Evolutionary conservation across 1,140 invertebrate species (phyloP), one percentile per base, ranked within the genome.

Genomic region (Eubasilissa regina): DNA sequence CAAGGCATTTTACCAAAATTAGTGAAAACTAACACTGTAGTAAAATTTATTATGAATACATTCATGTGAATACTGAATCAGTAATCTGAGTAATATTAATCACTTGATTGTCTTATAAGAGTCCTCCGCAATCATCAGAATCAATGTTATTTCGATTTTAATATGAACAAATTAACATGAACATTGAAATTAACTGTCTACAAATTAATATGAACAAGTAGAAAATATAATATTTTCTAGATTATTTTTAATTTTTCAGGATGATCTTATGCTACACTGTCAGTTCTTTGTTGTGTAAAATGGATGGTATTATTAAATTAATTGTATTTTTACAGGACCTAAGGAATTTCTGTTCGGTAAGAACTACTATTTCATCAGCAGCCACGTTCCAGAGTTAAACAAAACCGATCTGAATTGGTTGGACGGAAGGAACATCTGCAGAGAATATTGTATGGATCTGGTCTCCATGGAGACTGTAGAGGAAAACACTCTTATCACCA

Each of bases 381-480:
- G 55, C 35, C 66, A 78, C 43, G 51, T 73, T 48, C 66, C 66
- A 4, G 68, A 21, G 12, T 55, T 58, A 17, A 78, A 78, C 19
- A 68, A 48, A 12, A 58, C 68, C 13, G 12, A 58, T 11, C n/a
- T 58, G 3, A 66, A 78, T 15, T 78, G 77, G 77, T 25, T 78
- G 58, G 77, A 78, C 35, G 66, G 66, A 19, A 58, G 77, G 48
- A 78, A 78, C 21, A 51, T 66, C 21, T 78, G 77, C 51, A 55
- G 77, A 12, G 77, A 78, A 35, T 55, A 64, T 35, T 78, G 77
- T 43, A 78, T 78, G 77, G 77, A 78, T 10, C 56, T 73, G 21
- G 66, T 78, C 8, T 78, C 77, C 4, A 73, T 78, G 68, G 77
- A 78, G 25, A 78, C 66, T 7, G n/a, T 51, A 4, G 68, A 55